phyloP scores from a whole-genome alignment of 2,888 invertebrate genomes.

The Chouioia cunea region DNA sequence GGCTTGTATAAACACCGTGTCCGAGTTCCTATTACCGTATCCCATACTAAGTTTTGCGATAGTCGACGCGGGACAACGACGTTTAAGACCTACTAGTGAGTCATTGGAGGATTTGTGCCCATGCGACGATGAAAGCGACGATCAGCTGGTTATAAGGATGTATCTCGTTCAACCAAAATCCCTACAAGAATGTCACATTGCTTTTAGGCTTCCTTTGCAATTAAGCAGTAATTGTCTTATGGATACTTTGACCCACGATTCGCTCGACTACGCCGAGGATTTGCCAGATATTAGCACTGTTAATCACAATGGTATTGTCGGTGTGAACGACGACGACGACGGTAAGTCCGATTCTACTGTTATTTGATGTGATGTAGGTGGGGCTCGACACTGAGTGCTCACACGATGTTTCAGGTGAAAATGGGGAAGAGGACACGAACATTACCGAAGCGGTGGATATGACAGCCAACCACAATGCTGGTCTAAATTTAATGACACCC shows the following conservation, averaged over 20 bases:
- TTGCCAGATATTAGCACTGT: conserved; percentile 57
- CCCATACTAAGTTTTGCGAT: conserved; percentile 92
- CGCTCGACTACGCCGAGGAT: conserved; percentile 61
- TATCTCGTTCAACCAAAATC: conserved; percentile 90
- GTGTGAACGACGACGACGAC: conserved; percentile 61
- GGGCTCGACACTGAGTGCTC: background rate
- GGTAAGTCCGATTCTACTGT: conserved; percentile 26
- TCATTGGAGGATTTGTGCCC: conserved; percentile 71
- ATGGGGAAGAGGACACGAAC: conserved; percentile 59
- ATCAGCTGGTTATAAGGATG: conserved; percentile 72
- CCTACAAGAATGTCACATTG: conserved; percentile 85
- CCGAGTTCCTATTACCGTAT: conserved; percentile 89
- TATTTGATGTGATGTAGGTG: background rate
- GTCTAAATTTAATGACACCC: conserved; percentile 86
- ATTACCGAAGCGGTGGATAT: conserved; percentile 63
- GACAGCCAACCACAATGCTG: conserved; percentile 64
- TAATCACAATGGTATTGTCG: conserved; percentile 62
- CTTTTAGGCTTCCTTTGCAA: conserved; percentile 70
- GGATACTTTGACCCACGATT: conserved; percentile 61
- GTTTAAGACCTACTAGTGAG: conserved; percentile 62
- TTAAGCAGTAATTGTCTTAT: conserved; percentile 56
- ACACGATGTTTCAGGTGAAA: conserved; percentile 52
- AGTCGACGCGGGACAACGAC: conserved; percentile 77
- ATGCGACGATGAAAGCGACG: conserved; percentile 73
- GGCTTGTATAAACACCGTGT: conserved; percentile 80